Conservation (phyloP, 2,888 invertebrate genomes). For the Cryptus armator region DNA sequence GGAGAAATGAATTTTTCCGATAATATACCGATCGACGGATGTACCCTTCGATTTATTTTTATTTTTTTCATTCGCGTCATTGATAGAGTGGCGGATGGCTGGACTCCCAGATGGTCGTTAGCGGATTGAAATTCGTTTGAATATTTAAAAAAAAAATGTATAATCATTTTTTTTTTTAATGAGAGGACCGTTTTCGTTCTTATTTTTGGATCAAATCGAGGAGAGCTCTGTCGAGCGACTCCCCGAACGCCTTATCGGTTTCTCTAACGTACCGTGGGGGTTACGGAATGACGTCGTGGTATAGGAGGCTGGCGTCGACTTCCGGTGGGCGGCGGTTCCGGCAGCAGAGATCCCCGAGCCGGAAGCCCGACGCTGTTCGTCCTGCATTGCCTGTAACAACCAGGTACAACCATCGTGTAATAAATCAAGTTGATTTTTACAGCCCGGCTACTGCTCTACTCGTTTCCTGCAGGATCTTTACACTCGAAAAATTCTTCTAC, state of each 20-base stretch:
- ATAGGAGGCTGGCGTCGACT: constrained; percentile 78
- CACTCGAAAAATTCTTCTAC: not conserved
- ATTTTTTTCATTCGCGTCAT: too few relatives aligned
- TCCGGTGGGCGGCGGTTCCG: constrained; percentile 76
- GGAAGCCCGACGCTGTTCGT: constrained; percentile 82
- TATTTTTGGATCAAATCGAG: not conserved
- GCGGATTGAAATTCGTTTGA: not conserved
- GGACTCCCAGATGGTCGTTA: not conserved
- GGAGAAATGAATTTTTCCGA: too few relatives aligned
- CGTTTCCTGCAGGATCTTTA: not conserved
- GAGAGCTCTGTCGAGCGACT: not conserved
- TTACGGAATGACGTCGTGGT: constrained; percentile 82
- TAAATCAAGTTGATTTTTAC: constrained; percentile 35
- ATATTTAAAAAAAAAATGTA: not conserved
- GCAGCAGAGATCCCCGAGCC: constrained; percentile 77
- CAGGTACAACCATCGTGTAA: constrained; percentile 10
- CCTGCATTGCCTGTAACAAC: constrained; percentile 78
- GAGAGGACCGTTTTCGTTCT: not conserved
- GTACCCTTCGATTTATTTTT: too few relatives aligned
- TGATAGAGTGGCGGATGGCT: too few relatives aligned
- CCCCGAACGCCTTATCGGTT: constrained; percentile 16
- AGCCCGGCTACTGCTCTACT: not conserved
- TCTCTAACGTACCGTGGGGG: constrained; percentile 78
- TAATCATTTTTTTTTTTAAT: not conserved
- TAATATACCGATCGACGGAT: too few relatives aligned